Conservation (phyloP, 2,113 vertebrate species). For the Perca fluviatilis region DNA sequence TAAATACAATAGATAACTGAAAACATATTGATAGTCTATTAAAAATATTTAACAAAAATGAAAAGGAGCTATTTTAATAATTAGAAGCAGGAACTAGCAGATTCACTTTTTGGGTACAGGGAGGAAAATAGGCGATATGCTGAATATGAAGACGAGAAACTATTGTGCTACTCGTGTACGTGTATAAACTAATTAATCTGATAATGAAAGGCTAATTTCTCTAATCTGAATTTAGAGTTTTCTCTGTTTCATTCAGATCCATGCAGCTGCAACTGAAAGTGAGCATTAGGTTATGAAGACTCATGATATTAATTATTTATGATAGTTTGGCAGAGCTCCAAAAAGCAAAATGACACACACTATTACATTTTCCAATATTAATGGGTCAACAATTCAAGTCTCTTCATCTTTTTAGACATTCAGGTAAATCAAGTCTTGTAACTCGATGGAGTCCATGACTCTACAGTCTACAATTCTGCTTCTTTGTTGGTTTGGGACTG, state of each 20-base stretch:
- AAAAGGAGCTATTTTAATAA: too few species aligned
- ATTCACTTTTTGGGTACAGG: too few species aligned
- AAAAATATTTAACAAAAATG: background rate
- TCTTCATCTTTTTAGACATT: background rate
- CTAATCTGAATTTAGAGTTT: background rate
- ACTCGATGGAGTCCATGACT: background rate
- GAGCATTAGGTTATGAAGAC: background rate
- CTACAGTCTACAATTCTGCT: background rate
- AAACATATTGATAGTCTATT: background rate
- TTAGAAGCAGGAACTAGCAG: too few species aligned
- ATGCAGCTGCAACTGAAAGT: background rate
- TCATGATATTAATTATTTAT: background rate
- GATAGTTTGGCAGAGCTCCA: background rate
- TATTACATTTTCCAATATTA: background rate
- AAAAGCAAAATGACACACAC: background rate
- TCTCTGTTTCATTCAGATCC: background rate
- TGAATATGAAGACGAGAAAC: background rate
- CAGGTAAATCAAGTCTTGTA: background rate
- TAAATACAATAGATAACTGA: background rate
- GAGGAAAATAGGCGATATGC: too few species aligned
- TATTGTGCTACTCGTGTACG: background rate
- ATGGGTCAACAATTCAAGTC: background rate
- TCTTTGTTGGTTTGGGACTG: background rate
- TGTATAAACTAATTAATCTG: background rate
- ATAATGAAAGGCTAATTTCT: conserved; percentile 1